These are phyloP conservation scores for Polypterus senegalus DNA, from an alignment of 2,113 vertebrate genomes.

Conservation along the genomic window DNA sequence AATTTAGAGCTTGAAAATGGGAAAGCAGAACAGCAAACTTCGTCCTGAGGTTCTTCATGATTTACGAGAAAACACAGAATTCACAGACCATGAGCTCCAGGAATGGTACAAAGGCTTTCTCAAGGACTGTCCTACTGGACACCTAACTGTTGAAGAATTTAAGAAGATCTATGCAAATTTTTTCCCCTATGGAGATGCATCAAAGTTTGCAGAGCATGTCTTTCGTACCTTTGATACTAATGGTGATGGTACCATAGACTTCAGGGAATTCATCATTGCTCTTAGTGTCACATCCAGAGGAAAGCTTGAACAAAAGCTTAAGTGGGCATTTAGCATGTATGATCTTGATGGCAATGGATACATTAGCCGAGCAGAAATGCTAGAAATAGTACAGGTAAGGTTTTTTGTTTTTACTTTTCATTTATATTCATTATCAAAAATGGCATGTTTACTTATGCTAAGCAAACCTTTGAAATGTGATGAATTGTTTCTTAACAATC, in stretches of 20 bases:
- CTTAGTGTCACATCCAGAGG: conserved; percentile 64
- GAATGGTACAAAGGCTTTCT: conserved; percentile 83
- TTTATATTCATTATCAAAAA: background rate
- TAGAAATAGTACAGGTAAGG: conserved; percentile 69
- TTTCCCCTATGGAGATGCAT: conserved; percentile 64
- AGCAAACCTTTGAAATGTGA: conserved; percentile 10
- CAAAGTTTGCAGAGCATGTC: conserved; percentile 66
- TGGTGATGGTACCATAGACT: conserved; percentile 63
- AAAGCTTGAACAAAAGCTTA: conserved; percentile 67
- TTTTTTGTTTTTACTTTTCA: accelerated
- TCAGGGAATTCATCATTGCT: conserved; percentile 70
- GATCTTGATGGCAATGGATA: conserved; percentile 69
- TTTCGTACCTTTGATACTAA: conserved; percentile 72
- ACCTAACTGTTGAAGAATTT: conserved; percentile 73
- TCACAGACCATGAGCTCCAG: conserved; percentile 75
- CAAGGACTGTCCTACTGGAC: conserved; percentile 74
- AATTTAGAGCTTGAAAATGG: conserved; percentile 40
- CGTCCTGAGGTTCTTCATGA: conserved; percentile 73
- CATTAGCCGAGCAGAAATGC: conserved; percentile 68
- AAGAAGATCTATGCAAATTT: conserved; percentile 81
- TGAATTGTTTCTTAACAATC: too few species aligned
- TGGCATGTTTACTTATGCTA: background rate
- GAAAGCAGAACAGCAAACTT: conserved; percentile 79
- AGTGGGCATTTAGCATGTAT: conserved; percentile 70
- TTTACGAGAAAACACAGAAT: conserved; percentile 72